Evolutionary conservation across 1,140 invertebrate species (phyloP).

Genomic region (Apocrypta bakeri): DNA sequence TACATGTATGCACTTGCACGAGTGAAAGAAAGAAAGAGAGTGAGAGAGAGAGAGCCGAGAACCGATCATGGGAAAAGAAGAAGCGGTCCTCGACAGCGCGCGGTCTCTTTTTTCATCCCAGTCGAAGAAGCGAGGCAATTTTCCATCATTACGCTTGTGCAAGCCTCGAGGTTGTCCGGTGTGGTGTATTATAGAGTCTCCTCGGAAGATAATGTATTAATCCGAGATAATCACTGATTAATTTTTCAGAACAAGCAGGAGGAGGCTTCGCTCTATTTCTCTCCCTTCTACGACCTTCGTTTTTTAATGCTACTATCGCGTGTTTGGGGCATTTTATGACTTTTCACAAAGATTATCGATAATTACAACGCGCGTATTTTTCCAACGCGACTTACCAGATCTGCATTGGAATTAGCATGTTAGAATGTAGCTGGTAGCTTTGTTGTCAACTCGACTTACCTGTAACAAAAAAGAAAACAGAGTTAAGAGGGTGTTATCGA

Average conservation of each 20-base stretch:
- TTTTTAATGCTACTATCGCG: neutral
- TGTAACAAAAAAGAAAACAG: slow-evolving; percentile 33
- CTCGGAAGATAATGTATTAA: slow-evolving; percentile 41
- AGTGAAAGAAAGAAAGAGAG: too few relatives aligned
- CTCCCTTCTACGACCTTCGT: neutral
- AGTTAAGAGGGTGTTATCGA: neutral
- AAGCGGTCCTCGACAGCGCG: neutral
- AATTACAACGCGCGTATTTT: neutral
- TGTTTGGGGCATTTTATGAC: neutral
- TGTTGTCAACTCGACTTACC: slow-evolving; percentile 22
- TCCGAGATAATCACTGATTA: slow-evolving; percentile 26
- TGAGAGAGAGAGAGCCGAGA: too few relatives aligned
- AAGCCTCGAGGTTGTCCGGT: neutral
- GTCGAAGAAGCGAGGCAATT: slow-evolving; percentile 10
- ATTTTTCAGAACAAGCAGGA: neutral
- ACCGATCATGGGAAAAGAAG: slow-evolving; percentile 19
- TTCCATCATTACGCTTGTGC: slow-evolving; percentile 39
- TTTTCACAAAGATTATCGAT: neutral
- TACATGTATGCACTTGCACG: neutral
- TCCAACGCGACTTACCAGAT: neutral
- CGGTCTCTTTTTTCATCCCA: neutral
- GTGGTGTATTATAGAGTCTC: neutral
- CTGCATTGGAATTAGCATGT: neutral
- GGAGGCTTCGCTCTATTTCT: too few relatives aligned
- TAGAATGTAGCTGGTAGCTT: neutral